Evolutionary conservation across 2,888 invertebrate genomes (phyloP), one percentile per base, ranked within the genome.

Genomic region (Andricus quercusramuli): DNA sequence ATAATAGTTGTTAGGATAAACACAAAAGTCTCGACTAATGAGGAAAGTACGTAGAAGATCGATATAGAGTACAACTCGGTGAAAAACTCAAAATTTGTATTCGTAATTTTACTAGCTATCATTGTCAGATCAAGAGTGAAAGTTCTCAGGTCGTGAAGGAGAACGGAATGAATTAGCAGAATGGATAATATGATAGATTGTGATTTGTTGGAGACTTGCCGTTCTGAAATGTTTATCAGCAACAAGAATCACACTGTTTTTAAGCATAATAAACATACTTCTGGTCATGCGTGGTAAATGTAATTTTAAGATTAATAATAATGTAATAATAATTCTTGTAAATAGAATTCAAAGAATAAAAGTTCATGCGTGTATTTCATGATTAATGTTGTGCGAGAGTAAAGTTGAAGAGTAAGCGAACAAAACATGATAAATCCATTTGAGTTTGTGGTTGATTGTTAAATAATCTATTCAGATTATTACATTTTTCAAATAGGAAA

Each of bases 251-350:
- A 74, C 32, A 56, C 20, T 51, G 56, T 56, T 74, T 74, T 74
- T 74, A 74, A 74, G 74, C 74, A 56, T 47, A 44, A 67, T 44
- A 74, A 25, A 74, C 20, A 74, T 56, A 51, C 29, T 74, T 74
- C 74, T 74, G 74, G 74, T 74, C 74, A 74, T 74, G 74, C 74
- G 74, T 74, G 56, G 56, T 74, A 74, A 32, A 74, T 74, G 29
- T 74, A 74, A 56, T 74, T n/a, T n/a, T 74, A 74, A 56, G 68
- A 15, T 62, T 62, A 74, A 56, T 74, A 74, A 32, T 74, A 74
- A 74, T 74, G 51, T 74, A 74, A 74, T 56, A 74, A 74, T 74
- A 51, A 56, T 74, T 74, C 51, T 56, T 74, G 74, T 74, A 74
- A 74, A 74, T 74, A 74, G 51, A 56, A 51, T 56, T 74, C 51